phyloP scores from a whole-genome alignment of 2,797 vertebrate genomes.

The Neopelma chrysocephalum region DNA sequence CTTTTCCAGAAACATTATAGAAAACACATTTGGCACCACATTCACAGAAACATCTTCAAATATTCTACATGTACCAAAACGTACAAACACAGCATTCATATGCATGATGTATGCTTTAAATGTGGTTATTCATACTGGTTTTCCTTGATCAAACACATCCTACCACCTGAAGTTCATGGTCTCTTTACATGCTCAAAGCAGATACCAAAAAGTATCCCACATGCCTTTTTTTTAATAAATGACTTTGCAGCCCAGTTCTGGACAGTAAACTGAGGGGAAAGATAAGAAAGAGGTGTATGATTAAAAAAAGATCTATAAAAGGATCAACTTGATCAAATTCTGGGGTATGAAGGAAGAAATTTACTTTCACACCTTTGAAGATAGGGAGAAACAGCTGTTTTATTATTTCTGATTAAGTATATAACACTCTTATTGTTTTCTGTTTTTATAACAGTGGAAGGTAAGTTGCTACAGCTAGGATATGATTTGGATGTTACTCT shows the following conservation, averaged over 20 bases:
- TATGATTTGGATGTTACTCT: not conserved
- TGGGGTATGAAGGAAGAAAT: not conserved
- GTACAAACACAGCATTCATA: not conserved
- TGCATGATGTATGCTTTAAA: not conserved
- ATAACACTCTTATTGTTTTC: not conserved
- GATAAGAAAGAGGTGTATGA: not conserved
- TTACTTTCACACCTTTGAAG: not conserved
- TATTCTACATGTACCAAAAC: not conserved
- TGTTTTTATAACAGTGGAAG: not conserved
- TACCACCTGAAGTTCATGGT: not conserved
- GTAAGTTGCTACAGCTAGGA: not conserved
- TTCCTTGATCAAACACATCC: not conserved
- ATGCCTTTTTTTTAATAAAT: not conserved
- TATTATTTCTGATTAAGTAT: not conserved
- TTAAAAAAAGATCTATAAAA: not conserved
- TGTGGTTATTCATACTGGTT: not conserved
- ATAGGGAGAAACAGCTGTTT: not conserved
- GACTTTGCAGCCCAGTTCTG: not conserved
- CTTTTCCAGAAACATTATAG: slow-evolving; percentile 66
- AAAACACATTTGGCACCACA: not conserved
- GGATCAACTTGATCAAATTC: not conserved
- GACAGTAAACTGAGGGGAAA: not conserved
- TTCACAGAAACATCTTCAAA: not conserved
- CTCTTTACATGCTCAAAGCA: not conserved
- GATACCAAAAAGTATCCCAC: not conserved